Evolutionary conservation across 2,113 vertebrate genomes (phyloP), one percentile per base, ranked within the genome.

Genomic region (Chelonoidis abingdonii): DNA sequence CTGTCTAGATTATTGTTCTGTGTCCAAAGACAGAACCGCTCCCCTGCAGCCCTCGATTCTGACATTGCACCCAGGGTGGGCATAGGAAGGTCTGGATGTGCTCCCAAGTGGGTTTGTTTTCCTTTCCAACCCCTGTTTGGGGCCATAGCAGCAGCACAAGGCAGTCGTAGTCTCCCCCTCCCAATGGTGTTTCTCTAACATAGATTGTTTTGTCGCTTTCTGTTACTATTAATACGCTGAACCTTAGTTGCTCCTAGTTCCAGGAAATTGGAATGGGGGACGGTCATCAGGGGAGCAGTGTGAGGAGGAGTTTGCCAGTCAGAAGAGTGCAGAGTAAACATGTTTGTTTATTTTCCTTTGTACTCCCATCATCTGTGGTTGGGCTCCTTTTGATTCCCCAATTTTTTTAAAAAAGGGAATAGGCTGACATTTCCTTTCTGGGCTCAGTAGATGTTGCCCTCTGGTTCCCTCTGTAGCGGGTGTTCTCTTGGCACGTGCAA

Each of bases 191-290:
- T 83, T 76, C 50, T 52, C 84, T 65, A 87, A 19, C 6, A 14
- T 29, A 54, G 72, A 53, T 87, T 76, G 75, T 76, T 83, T 80
- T 47, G 54, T 65, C 62, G 44, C 44, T 56, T 27, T 89, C 29
- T n/a, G 83, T 80, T 81, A 82, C 83, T 96, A 91, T 92, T 95
- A 96, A 96, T 95, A 96, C 83, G 72, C 29, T 17, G 53, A 92
- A 90, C 93, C 88, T 89, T 80, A 93, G 91, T 91, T 90, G 92
- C 92, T 83, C 92, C 81, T n/a, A 80, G 59, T 83, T 95, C 54
- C 97, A 93, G 97, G 97, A 97, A 97, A 81, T 65, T 44, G 83
- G 62, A 93, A 90, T 83, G 89, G 92, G 80, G 49, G 79, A 22
- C n/a, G 88, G 24, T 72, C 47, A 50, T 83, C 65, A 49, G 88